Conservation (phyloP, 2,113 vertebrate species). For the Cyphomyrus plagiostoma region DNA sequence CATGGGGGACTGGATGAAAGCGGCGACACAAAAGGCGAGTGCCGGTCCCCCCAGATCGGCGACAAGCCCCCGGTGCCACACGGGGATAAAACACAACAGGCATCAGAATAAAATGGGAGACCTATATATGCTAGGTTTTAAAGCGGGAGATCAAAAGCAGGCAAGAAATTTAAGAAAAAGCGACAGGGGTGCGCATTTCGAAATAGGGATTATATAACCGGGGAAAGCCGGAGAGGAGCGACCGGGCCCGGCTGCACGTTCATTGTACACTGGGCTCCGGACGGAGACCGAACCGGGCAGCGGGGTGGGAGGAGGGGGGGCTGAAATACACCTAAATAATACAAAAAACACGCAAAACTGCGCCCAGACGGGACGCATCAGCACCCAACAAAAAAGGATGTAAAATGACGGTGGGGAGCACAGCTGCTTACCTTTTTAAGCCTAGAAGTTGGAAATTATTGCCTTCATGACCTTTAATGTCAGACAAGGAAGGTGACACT, state of each 20-base stretch:
- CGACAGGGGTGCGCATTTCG: background rate
- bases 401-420: background rate
- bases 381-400: background rate
- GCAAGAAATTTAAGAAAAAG: background rate
- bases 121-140: background rate
- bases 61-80: background rate
- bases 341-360: constrained; percentile 21
- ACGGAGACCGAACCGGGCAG: background rate
- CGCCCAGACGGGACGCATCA: background rate
- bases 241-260: background rate
- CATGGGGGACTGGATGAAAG: background rate
- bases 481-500: constrained; percentile 27
- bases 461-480: constrained; percentile 34
- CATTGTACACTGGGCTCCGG: background rate
- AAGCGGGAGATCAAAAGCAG: background rate
- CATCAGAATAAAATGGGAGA: background rate
- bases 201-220: constrained; percentile 5
- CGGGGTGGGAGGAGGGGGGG: background rate
- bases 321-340: background rate
- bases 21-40: background rate
- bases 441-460: constrained; percentile 34
- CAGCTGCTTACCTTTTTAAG: constrained; percentile 27
- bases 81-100: background rate
- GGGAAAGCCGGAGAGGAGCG: background rate
- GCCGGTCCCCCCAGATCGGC: background rate